Evolutionary conservation across 1,140 invertebrate genomes (phyloP), one percentile per base, ranked within the genome.

Genomic region (Harpegnathos saltator): DNA sequence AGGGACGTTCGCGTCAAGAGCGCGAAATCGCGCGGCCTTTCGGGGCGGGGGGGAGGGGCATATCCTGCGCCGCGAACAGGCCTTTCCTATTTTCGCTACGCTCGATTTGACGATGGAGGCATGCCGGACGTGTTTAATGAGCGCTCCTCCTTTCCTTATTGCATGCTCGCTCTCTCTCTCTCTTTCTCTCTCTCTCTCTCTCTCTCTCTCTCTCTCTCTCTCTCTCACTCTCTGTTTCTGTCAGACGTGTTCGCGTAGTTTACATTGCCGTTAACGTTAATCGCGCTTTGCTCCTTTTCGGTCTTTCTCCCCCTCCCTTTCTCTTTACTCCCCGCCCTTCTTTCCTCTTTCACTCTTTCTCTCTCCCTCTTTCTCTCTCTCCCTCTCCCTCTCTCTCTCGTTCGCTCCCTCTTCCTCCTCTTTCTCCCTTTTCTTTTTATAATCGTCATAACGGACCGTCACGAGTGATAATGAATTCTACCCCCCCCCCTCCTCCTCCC

Each of bases 381-480:
- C n/a, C n/a, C n/a, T n/a, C 5, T 33, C 29, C 29, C 29, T 33
- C 29, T 5, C 5, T 33, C 29, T 33, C 29, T 33, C 5, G 29
- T 33, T 33, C 29, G 38, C 38, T 44, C 11, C 11, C 38, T 44
- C 38, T 9, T 3, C 11, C 38, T 11, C n/a, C 11, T 44, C 38
- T 44, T 44, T 9, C 38, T 44, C 38, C 7, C 24, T 54, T 24
- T 66, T 77, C 56, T 72, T 63, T 66, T 62, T 72, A 52, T 54
- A 15, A 9, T 12, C 38, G n/a, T 52, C 19, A 19, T 77, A 77
- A 77, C 61, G 73, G 61, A 38, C 15, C 61, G 26, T 74, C 38
- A 19, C 44, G 73, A 65, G 44, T 26, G 73, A 65, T 77, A 77
- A 77, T 66, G 73, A 77, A 77, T 77, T 77, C 73, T 26, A 26